phyloP scores from a whole-genome alignment of 2,797 vertebrate species.

The Zenarchopterus dispar region DNA sequence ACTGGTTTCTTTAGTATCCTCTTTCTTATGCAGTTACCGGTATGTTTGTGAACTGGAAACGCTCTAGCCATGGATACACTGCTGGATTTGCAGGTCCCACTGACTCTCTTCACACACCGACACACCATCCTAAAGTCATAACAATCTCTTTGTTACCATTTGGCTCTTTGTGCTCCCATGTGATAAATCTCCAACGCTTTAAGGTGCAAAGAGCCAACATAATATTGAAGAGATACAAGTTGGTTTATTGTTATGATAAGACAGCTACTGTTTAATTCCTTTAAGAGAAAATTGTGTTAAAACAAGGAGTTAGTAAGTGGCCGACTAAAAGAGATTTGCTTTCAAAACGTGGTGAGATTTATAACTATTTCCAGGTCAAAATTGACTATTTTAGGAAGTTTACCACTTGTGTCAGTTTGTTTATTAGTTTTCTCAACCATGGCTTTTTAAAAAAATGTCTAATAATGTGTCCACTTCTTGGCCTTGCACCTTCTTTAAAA shows the following conservation, averaged over 20 bases:
- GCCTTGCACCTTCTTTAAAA: not conserved
- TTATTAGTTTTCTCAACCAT: too few species aligned
- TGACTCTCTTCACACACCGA: conserved; percentile 31
- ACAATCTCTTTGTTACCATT: conserved; percentile 10
- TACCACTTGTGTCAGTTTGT: too few species aligned
- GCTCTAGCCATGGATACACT: not conserved
- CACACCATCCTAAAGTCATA: conserved; percentile 27
- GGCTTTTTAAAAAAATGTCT: too few species aligned
- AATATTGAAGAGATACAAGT: not conserved
- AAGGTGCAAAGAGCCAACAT: conserved; percentile 1
- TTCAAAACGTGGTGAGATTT: too few species aligned
- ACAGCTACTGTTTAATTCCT: too few species aligned
- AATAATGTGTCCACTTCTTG: too few species aligned
- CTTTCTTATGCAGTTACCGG: conserved; percentile 24
- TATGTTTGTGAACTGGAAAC: conserved; percentile 4
- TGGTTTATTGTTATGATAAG: not conserved
- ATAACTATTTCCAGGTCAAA: too few species aligned
- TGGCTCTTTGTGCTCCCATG: conserved; percentile 13
- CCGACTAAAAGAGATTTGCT: too few species aligned
- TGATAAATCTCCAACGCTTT: conserved; percentile 7
- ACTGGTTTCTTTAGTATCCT: conserved; percentile 18
- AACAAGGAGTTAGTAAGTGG: too few species aligned
- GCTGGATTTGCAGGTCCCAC: conserved; percentile 55
- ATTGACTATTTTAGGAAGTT: too few species aligned
- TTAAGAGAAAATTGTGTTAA: too few species aligned